Evolutionary conservation across 2,888 invertebrate species (phyloP), one percentile per base, ranked within the genome.

Genomic region (Dasysyrphus albostriatus): DNA sequence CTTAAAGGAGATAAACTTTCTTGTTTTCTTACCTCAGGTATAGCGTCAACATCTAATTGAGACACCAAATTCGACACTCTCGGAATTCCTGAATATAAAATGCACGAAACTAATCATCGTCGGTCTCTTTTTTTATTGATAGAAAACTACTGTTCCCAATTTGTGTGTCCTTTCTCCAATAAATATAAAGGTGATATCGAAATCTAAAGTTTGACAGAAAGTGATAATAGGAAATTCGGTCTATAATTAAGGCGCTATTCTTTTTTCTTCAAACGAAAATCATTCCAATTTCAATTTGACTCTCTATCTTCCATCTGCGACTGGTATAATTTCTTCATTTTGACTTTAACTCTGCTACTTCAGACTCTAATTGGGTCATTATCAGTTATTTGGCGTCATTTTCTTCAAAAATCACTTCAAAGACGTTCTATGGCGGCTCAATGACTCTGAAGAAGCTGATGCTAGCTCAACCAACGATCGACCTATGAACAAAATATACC

Each of bases 351-450:
- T 19, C 32, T 1, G 47, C 79, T 75, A 75, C 83, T 74, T 75
- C 79, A 79, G 83, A 70, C 74, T 63, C 74, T 79, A 83, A 83
- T 83, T 83, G 83, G 83, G 79, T 83, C 75, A 83, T 83, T 83
- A 83, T 83, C 79, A 65, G 74, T 58, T 79, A 70, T 75, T 83
- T 83, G 83, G 83, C 83, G 79, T 83, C 79, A 70, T 16, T 72
- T 78, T 69, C 6, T 12, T 9, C 0, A 61, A 63, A 82, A 67
- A 61, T 59, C 67, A 72, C 70, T 69, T 78, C 65, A 73, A 74
- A 67, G 44, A 42, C 14, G 10, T 49, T n/a, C 39, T 6, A 24
- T 61, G 14, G 61, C 42, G 61, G 61, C 14, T 29, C 29, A 19
- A 3, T 0, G 24, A 14, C 14, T 32, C 3, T 32, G 54, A 32